A percentile compares a stretch with the other conserved stretches of the same genome.
These are phyloP conservation scores for Beroe ovata DNA, from an alignment of 37 sponge, comb jelly and placozoan genomes.

Conservation along the genomic window DNA sequence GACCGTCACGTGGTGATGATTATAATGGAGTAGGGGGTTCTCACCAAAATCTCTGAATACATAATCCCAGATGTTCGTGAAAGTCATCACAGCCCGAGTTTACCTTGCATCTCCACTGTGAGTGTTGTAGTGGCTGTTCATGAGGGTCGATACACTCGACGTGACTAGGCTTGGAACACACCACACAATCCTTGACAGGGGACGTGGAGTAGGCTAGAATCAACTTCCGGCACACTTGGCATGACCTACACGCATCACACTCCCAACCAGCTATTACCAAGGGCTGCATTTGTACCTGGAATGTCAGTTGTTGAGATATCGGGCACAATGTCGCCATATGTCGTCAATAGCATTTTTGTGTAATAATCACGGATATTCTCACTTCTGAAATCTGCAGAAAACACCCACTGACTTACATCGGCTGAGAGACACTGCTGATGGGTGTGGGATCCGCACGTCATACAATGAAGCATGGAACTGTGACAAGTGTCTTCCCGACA, in stretches of 20 bases:
- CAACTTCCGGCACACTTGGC: not conserved
- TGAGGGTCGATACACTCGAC: slow-evolving; percentile 37
- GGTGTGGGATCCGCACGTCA: slow-evolving; percentile 57
- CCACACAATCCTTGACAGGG: slow-evolving; percentile 12
- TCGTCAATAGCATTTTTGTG: too few species aligned
- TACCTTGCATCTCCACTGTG: slow-evolving; percentile 64
- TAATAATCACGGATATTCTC: too few species aligned
- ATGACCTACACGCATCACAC: slow-evolving; percentile 14
- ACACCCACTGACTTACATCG: slow-evolving; percentile 60
- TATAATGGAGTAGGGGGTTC: too few species aligned
- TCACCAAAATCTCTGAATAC: too few species aligned
- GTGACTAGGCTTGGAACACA: slow-evolving; percentile 42
- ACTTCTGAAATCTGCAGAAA: too few species aligned
- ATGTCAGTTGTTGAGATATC: too few species aligned
- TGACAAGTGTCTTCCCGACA: slow-evolving; percentile 43
- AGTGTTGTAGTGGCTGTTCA: not conserved
- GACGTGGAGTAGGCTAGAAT: not conserved
- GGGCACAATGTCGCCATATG: too few species aligned
- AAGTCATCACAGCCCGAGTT: too few species aligned
- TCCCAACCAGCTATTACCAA: slow-evolving; percentile 41
- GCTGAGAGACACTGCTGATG: slow-evolving; percentile 55
- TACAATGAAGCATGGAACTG: slow-evolving; percentile 57
- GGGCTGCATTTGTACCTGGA: slow-evolving; percentile 63
- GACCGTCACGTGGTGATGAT: too few species aligned
- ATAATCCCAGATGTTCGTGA: too few species aligned